Base-by-base conservation (phyloP, 2,113 vertebrate species). In the Hippocampus zosterae region DNA sequence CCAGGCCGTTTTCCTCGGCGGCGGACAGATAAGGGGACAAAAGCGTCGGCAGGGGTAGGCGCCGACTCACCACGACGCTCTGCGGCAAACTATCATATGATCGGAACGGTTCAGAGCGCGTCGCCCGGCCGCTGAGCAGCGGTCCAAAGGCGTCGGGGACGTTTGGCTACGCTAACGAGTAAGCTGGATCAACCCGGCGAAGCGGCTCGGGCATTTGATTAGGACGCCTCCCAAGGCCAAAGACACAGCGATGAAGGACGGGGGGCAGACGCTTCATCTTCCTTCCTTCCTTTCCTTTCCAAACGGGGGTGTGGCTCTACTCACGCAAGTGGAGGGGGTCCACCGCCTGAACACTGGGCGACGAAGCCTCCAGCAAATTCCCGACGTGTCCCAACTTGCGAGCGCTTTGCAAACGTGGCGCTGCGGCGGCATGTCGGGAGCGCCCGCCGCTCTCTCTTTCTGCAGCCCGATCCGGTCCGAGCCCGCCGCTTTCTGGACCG, bases 351-450 rank as follows among this genome's bases (percentile, higher is more conserved):
- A 50, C 8, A 7, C 16, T 8, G 2, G 48, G 13, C 33, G 2
- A 64, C 4, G 44, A 40, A 68, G 65, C 70, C 75, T 52, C 42
- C 76, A 41, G 33, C 40, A 62, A 62, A 62, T 27, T 55, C 48
- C 68, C 70, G 56, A 81, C 89, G 75, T 86, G 87, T 88, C 73
- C 29, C 61, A 84, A 85, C 89, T 79, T 79, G 89, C 84, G 70
- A 8, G 7, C 41, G 55, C 73, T 72, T 68, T 83, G 7, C 64
- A 48, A 9, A 8, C 19, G 78, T 63, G 84, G 84, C 3, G 76
- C 72, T 80, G 80, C 48, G 21, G 52, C 52, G 7, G 81, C 73
- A 74, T 74, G 78, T 77, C 55, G 55, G 61, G 33, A 72, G 59
- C 81, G 77, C 73, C 25, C 25, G 79, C 70, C 56, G n/a, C 40